These are phyloP conservation scores for Eurytoma adleriae DNA, from an alignment of 2,888 invertebrate species.

Conservation along the genomic window DNA sequence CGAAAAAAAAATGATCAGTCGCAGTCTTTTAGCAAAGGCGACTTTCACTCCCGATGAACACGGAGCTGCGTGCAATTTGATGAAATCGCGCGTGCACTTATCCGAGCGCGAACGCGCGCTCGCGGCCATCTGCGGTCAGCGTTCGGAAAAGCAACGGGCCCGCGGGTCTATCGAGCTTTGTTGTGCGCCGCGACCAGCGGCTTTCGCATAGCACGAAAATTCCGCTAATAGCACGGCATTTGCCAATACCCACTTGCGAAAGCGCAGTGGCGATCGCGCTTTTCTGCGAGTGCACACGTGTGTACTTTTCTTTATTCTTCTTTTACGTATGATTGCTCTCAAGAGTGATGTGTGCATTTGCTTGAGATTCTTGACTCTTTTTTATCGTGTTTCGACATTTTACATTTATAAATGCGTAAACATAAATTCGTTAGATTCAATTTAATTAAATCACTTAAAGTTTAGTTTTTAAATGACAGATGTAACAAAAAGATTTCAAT, in stretches of 20 bases:
- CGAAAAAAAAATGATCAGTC: too few species aligned
- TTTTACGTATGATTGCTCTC: neutral
- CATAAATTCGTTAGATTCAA: neutral
- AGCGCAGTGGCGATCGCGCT: neutral
- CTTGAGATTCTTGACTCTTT: neutral
- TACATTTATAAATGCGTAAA: neutral
- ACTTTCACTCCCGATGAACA: constrained; percentile 35
- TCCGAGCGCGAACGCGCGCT: neutral
- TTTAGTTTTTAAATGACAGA: neutral
- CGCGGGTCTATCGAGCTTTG: neutral
- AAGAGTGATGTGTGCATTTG: neutral
- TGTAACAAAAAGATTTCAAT: neutral
- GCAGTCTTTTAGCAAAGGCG: neutral
- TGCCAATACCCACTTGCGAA: constrained; percentile 32
- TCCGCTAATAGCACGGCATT: constrained; percentile 21
- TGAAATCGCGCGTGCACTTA: constrained; percentile 23
- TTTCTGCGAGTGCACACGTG: neutral
- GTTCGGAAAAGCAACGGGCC: constrained; percentile 13
- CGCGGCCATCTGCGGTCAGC: neutral
- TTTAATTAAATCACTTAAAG: neutral
- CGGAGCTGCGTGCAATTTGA: constrained; percentile 4
- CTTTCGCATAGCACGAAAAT: constrained; percentile 21
- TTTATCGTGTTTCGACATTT: neutral
- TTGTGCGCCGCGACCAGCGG: constrained; percentile 8
- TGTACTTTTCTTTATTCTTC: neutral